Evolutionary conservation across 2,888 invertebrate species (phyloP).

Genomic region (Cerceris rybyensis): DNA sequence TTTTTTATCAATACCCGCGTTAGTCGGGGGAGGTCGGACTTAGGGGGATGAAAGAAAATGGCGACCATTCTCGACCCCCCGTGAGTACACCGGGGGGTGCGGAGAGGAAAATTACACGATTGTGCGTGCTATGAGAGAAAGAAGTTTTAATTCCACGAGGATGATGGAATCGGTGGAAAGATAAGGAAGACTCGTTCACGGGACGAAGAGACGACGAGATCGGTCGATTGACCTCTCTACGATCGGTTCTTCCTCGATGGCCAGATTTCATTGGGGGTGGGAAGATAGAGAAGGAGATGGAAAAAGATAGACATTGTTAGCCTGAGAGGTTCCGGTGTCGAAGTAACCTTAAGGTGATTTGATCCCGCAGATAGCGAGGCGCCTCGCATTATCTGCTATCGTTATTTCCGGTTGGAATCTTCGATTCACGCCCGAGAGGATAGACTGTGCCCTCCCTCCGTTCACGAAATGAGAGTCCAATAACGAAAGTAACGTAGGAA

Average conservation of each 20-base stretch:
- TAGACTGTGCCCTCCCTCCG: constrained; percentile 32
- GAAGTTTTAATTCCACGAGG: neutral
- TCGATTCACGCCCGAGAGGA: constrained; percentile 55
- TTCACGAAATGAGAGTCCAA: constrained; percentile 52
- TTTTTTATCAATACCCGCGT: constrained; percentile 77
- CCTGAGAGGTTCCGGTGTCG: constrained; percentile 68
- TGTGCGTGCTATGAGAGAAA: too few species aligned
- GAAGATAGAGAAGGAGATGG: constrained; percentile 18
- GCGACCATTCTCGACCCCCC: constrained; percentile 58
- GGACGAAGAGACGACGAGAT: constrained; percentile 57
- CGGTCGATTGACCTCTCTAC: constrained; percentile 54
- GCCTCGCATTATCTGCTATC: constrained; percentile 72
- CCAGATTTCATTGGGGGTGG: constrained; percentile 13
- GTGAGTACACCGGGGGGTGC: neutral
- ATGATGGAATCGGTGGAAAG: neutral
- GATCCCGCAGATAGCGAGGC: constrained; percentile 73
- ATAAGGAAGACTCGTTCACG: too few species aligned
- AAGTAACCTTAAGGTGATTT: constrained; percentile 74
- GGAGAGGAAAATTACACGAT: neutral
- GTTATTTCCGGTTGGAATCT: constrained; percentile 73
- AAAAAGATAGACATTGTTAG: constrained; percentile 68
- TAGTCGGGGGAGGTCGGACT: constrained; percentile 67
- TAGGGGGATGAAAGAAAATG: constrained; percentile 76
- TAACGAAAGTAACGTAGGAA: constrained; percentile 64
- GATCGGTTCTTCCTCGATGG: constrained; percentile 27